phyloP scores from a whole-genome alignment of 2,113 vertebrate genomes.

The Cettia cetti region DNA sequence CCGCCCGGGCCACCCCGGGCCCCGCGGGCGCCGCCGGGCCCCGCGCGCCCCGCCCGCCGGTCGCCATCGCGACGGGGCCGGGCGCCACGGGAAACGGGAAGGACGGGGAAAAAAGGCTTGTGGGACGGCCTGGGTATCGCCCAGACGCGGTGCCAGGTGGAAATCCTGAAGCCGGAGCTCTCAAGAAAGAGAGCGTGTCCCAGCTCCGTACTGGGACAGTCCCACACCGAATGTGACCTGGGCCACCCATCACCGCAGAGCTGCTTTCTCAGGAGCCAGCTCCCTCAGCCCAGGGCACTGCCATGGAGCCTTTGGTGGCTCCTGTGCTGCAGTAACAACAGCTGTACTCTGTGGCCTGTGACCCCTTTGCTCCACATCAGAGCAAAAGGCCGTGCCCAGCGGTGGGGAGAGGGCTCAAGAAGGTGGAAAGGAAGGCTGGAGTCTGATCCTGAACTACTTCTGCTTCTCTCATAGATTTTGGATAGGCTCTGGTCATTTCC shows the following conservation, averaged over 20 bases:
- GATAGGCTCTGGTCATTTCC: background rate
- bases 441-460: background rate
- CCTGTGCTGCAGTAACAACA: background rate
- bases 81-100: fast-evolving
- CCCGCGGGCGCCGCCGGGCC: too few relatives aligned
- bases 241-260: background rate
- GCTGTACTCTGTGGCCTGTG: fast-evolving
- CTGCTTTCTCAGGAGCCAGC: background rate
- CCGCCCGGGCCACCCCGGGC: too few relatives aligned
- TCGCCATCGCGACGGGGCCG: background rate
- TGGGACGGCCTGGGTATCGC: background rate
- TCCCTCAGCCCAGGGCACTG: background rate
- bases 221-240: too few relatives aligned
- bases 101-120: fast-evolving
- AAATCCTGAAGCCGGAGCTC: background rate
- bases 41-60: background rate
- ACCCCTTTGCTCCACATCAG: background rate
- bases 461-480: background rate
- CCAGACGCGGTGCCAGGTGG: background rate
- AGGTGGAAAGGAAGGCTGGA: background rate
- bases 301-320: background rate
- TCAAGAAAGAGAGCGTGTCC: background rate
- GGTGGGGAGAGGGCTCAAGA: background rate
- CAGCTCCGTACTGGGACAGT: background rate
- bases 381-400: background rate